These are phyloP conservation scores for Agrotis segetum DNA, from an alignment of 2,888 invertebrate species.

Conservation along the genomic window DNA sequence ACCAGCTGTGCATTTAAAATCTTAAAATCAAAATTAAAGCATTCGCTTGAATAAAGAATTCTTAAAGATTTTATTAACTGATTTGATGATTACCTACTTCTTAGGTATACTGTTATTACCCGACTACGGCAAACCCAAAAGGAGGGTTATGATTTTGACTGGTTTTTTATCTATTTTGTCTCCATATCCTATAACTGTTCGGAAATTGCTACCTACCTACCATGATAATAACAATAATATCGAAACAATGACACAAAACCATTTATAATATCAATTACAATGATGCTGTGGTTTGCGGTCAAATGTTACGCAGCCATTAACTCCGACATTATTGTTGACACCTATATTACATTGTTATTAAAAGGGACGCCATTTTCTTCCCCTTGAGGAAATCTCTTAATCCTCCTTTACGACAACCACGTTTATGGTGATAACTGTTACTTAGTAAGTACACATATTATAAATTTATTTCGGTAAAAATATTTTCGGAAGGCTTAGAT, in stretches of 20 bases:
- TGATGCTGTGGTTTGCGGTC: not conserved
- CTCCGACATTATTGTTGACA: constrained; percentile 1
- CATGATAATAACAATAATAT: not conserved
- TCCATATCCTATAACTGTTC: not conserved
- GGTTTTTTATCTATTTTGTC: no score
- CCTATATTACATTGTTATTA: not conserved
- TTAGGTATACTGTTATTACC: no score
- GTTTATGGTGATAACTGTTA: not conserved
- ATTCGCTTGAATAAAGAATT: no score
- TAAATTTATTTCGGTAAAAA: not conserved
- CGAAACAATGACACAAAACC: not conserved
- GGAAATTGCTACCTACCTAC: not conserved
- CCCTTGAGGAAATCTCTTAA: constrained; percentile 18
- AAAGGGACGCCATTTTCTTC: constrained; percentile 17
- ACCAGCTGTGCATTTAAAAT: no score
- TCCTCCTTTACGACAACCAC: constrained; percentile 26
- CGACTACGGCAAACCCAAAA: no score
- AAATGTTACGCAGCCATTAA: not conserved
- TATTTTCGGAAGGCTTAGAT: not conserved
- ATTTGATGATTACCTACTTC: no score
- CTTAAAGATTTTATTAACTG: no score
- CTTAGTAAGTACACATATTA: constrained; percentile 11
- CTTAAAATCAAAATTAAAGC: no score
- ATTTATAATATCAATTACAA: constrained; percentile 2
- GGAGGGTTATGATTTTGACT: no score